Conservation (phyloP, 2,888 invertebrate genomes). For the Anaspis maculata region DNA sequence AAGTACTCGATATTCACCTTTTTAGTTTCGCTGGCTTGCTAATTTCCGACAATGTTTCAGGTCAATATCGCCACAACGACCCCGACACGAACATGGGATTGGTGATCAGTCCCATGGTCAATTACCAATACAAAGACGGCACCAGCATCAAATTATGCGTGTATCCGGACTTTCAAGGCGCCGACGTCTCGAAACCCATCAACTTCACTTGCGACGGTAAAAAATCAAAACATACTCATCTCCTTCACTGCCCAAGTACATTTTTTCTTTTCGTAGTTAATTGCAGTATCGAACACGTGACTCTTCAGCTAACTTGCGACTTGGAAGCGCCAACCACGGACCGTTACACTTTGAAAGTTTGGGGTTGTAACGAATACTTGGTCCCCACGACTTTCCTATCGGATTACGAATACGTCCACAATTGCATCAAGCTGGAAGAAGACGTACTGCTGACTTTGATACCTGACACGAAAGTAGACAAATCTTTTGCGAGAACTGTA, state of each 20-base stretch:
- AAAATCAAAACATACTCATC: not conserved
- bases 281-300: slow-evolving; percentile 77
- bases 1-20: slow-evolving; percentile 48
- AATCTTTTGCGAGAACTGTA: slow-evolving; percentile 68
- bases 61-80: slow-evolving; percentile 67
- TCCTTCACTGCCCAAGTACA: too few relatives aligned
- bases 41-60: too few relatives aligned
- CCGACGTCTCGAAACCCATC: slow-evolving; percentile 52
- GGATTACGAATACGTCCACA: slow-evolving; percentile 89
- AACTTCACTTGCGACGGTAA: slow-evolving; percentile 89
- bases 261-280: slow-evolving; percentile 52
- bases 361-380: slow-evolving; percentile 84
- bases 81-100: slow-evolving; percentile 77
- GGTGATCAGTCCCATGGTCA: slow-evolving; percentile 79
- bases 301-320: slow-evolving; percentile 74
- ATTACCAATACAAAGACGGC: slow-evolving; percentile 64
- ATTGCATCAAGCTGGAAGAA: slow-evolving; percentile 85
- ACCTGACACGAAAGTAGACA: slow-evolving; percentile 58
- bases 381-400: slow-evolving; percentile 73
- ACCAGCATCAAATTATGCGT: slow-evolving; percentile 88
- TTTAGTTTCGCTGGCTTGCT: not conserved
- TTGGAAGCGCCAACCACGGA: slow-evolving; percentile 52
- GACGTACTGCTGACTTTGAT: slow-evolving; percentile 67
- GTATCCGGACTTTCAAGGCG: slow-evolving; percentile 49
- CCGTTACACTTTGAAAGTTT: slow-evolving; percentile 62